These are phyloP conservation scores for Drosophila athabasca DNA, from an alignment of 1,140 invertebrate species.

Conservation along the genomic window DNA sequence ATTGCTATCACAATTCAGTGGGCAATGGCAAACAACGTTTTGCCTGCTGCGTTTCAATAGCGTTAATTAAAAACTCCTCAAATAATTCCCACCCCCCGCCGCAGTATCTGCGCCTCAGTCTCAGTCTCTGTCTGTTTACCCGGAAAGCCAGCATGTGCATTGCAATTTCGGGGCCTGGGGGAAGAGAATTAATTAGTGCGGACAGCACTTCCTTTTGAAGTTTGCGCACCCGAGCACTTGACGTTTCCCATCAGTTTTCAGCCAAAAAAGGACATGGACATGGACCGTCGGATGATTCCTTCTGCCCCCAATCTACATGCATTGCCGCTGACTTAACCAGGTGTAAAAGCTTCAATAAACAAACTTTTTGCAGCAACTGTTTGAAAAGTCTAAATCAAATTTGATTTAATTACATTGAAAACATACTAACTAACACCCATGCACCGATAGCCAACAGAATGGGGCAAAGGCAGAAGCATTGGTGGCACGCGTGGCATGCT, in stretches of 20 bases:
- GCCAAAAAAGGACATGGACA: not conserved
- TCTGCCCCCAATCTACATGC: too few relatives aligned
- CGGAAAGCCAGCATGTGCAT: not conserved
- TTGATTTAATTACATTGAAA: constrained; percentile 66
- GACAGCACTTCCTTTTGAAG: constrained; percentile 39
- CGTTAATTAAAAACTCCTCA: constrained; percentile 49
- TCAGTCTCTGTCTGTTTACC: not conserved
- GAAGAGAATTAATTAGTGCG: constrained; percentile 56
- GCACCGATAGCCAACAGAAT: constrained; percentile 28
- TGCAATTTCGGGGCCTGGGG: constrained; percentile 13
- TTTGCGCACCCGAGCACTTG: constrained; percentile 31
- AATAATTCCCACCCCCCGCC: constrained; percentile 21
- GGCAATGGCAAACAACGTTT: constrained; percentile 19
- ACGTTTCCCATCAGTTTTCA: constrained; percentile 21
- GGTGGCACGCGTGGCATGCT: not conserved
- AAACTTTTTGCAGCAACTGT: not conserved
- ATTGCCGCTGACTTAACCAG: too few relatives aligned
- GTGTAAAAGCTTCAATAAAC: not conserved
- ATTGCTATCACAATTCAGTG: constrained; percentile 36
- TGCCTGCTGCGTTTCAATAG: constrained; percentile 6
- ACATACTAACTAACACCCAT: constrained; percentile 29
- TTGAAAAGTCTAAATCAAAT: constrained; percentile 48
- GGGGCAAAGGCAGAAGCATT: not conserved
- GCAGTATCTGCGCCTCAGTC: constrained; percentile 18
- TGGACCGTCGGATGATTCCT: too few relatives aligned